These are phyloP conservation scores for Coelinius sp. DNA, from an alignment of 2,888 invertebrate species.

Conservation along the genomic window DNA sequence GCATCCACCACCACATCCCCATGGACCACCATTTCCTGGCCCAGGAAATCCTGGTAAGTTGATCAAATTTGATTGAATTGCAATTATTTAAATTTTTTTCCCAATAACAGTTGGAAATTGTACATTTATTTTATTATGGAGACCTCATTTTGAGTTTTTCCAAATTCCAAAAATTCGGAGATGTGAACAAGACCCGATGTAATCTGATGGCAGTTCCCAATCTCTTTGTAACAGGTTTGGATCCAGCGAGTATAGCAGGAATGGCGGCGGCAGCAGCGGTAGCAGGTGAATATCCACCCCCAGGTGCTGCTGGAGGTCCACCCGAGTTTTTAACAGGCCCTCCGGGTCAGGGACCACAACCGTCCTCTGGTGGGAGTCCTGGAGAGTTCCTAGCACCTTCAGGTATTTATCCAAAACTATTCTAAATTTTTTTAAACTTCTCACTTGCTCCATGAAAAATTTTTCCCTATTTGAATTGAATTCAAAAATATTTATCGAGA, in stretches of 20 bases:
- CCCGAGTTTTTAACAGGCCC: constrained; percentile 69
- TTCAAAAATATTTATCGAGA: too few species aligned
- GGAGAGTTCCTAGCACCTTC: constrained; percentile 69
- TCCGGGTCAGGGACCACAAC: constrained; percentile 68
- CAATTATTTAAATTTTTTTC: background rate
- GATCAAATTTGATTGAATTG: background rate
- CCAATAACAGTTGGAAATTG: background rate
- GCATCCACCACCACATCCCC: constrained; percentile 79
- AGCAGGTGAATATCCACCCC: constrained; percentile 69
- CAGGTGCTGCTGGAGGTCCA: constrained; percentile 68
- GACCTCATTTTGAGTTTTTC: background rate
- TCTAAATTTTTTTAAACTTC: background rate
- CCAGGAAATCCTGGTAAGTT: constrained; percentile 68
- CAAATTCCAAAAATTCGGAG: constrained; percentile 45
- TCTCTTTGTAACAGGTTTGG: constrained; percentile 67
- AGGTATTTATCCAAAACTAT: constrained; percentile 53
- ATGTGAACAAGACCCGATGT: constrained; percentile 50
- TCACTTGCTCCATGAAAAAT: too few species aligned
- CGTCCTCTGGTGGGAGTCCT: constrained; percentile 67
- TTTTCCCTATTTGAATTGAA: too few species aligned
- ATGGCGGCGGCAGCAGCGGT: constrained; percentile 68
- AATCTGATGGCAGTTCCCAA: constrained; percentile 60
- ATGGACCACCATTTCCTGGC: constrained; percentile 75
- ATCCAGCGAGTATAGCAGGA: constrained; percentile 68
- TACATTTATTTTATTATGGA: constrained; percentile 20